Conservation (phyloP, 1,140 invertebrate species). For the Bactericera cockerelli region DNA sequence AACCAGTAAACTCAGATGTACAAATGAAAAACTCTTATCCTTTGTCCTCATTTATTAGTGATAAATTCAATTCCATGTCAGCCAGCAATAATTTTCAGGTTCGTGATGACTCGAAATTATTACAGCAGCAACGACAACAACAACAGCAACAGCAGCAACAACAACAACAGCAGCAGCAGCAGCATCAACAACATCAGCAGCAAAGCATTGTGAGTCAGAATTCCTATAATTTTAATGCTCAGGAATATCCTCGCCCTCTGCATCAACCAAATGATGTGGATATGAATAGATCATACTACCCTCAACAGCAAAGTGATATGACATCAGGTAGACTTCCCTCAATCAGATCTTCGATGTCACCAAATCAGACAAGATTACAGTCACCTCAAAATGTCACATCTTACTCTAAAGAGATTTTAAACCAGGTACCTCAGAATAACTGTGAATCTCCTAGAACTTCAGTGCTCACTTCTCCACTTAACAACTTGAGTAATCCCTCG, state of each 20-base stretch:
- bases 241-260: no score
- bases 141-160: no score
- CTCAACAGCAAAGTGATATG: no score
- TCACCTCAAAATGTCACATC: not conserved
- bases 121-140: no score
- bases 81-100: not conserved
- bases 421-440: not conserved
- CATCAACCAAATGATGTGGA: no score
- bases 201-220: no score
- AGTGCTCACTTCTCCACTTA: not conserved
- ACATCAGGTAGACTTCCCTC: no score
- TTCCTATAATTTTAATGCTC: no score
- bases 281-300: no score
- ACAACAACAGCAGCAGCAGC: no score
- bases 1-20: not conserved
- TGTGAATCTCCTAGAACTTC: not conserved
- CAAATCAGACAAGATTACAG: not conserved
- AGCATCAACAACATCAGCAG: no score
- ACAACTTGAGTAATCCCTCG: not conserved
- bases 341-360: not conserved
- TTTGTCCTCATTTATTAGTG: slow-evolving; percentile 1
- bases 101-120: no score
- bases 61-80: slow-evolving; percentile 4
- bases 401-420: not conserved
- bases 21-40: not conserved